These are phyloP conservation scores for Castor canadensis DNA, from an alignment of 2,113 vertebrate genomes.

Conservation along the genomic window DNA sequence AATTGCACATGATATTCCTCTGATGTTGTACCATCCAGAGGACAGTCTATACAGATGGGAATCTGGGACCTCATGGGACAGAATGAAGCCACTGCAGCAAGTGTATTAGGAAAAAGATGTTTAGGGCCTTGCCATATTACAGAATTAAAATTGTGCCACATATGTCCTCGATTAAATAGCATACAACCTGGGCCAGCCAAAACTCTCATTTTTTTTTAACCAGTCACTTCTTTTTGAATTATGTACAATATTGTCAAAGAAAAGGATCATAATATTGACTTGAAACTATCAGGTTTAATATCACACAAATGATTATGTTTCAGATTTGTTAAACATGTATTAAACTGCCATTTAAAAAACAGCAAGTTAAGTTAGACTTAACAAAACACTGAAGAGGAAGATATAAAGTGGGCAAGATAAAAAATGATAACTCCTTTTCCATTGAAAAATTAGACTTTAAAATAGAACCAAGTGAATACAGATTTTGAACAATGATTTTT, in stretches of 20 bases:
- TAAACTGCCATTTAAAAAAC: neutral
- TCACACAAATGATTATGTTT: neutral
- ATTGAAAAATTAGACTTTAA: neutral
- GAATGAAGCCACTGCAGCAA: neutral
- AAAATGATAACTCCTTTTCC: neutral
- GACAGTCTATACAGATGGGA: neutral
- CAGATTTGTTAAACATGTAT: neutral
- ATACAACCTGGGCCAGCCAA: neutral
- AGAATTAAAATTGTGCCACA: neutral
- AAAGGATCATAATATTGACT: neutral
- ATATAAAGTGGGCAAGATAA: neutral
- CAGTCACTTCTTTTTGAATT: neutral
- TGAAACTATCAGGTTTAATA: neutral
- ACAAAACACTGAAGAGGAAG: neutral
- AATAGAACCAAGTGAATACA: neutral
- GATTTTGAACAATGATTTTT: neutral
- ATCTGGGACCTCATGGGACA: neutral
- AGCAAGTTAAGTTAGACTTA: neutral
- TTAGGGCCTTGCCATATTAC: neutral
- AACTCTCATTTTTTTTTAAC: neutral
- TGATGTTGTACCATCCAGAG: neutral
- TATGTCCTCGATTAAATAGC: neutral
- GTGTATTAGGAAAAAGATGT: neutral
- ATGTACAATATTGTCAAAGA: neutral
- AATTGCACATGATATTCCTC: neutral